Evolutionary conservation across 1,140 invertebrate genomes (phyloP).

Genomic region (Saccostrea cuccullata): DNA sequence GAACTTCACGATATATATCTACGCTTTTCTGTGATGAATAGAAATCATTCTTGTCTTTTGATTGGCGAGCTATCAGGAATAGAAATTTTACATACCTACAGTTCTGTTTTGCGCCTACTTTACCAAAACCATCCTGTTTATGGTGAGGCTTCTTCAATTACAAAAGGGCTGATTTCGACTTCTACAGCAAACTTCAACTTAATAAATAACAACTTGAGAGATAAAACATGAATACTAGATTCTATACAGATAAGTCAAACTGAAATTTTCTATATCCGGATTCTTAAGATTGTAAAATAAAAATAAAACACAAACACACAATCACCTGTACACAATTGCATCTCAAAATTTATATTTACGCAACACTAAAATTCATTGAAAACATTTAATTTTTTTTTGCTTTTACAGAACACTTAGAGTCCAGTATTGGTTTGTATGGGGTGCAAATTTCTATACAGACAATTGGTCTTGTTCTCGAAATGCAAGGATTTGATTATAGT

Average conservation of each 20-base stretch:
- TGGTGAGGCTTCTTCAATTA: background rate
- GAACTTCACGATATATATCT: background rate
- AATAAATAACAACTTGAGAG: no score
- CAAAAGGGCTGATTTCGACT: no score
- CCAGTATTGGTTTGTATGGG: background rate
- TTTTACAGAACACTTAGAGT: background rate
- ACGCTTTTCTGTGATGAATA: background rate
- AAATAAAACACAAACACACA: no score
- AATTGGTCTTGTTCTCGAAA: background rate
- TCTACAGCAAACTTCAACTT: no score
- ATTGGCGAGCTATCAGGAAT: background rate
- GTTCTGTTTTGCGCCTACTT: background rate
- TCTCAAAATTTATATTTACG: no score
- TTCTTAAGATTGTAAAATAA: no score
- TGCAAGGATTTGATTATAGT: background rate
- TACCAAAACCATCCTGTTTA: background rate
- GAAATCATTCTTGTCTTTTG: background rate
- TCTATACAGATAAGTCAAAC: no score
- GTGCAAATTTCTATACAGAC: background rate
- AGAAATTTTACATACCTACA: background rate
- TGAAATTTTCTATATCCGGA: no score
- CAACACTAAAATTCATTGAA: no score
- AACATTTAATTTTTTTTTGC: no score
- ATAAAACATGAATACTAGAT: no score
- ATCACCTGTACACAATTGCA: no score